Conservation (phyloP, 2,888 invertebrate species). For the Lysandra bellargus region DNA sequence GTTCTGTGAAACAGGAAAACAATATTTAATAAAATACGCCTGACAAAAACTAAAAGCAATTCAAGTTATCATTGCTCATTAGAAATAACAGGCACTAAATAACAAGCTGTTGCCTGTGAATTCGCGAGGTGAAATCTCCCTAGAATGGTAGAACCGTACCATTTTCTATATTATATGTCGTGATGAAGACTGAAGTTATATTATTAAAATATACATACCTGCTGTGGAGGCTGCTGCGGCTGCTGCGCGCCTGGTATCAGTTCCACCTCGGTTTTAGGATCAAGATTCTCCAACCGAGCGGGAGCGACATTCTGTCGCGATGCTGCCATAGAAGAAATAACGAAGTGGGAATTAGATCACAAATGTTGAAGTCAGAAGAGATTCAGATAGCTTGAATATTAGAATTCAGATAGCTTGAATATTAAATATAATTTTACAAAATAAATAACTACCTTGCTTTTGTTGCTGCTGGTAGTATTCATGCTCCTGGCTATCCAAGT, state of each 20-base stretch:
- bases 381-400: too few species aligned
- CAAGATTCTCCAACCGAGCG: slow-evolving; percentile 62
- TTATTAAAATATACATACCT: slow-evolving; percentile 49
- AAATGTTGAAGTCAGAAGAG: too few species aligned
- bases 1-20: slow-evolving; percentile 44
- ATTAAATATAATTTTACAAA: too few species aligned
- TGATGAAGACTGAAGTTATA: too few species aligned
- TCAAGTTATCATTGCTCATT: neutral
- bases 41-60: neutral
- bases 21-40: neutral
- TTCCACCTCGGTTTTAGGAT: slow-evolving; percentile 74
- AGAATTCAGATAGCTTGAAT: too few species aligned
- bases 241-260: slow-evolving; percentile 67
- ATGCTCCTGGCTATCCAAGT: slow-evolving; percentile 56
- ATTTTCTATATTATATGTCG: too few species aligned
- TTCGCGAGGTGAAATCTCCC: neutral
- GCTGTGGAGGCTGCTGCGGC: slow-evolving; percentile 70
- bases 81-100: neutral
- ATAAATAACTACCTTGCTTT: slow-evolving; percentile 54
- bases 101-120: too few species aligned
- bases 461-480: slow-evolving; percentile 61
- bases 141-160: too few species aligned
- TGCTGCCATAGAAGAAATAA: neutral
- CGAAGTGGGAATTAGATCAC: too few species aligned
- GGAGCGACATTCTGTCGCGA: slow-evolving; percentile 45